Percentiles rank a stretch among this genome's conserved stretches.
These are phyloP conservation scores for Campylomormyrus tamandua DNA, from an alignment of 2,113 vertebrate species.

Conservation along the genomic window DNA sequence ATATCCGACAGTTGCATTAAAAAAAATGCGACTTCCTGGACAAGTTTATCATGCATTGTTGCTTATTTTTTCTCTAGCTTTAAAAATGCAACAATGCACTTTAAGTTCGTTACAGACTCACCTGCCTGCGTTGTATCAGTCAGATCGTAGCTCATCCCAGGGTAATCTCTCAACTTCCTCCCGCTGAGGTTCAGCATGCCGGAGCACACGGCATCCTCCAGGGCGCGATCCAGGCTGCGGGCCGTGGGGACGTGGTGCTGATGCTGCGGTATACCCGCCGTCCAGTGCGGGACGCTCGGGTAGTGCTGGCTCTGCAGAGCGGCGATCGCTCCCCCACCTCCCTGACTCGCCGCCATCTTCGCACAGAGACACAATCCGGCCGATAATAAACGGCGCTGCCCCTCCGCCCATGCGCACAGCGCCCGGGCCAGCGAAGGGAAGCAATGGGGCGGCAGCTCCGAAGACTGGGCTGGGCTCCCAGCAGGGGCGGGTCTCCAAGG, in stretches of 20 bases:
- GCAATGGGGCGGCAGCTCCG: conserved; percentile 44
- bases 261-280: conserved; percentile 64
- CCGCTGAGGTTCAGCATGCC: conserved; percentile 88
- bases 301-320: conserved; percentile 62
- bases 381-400: conserved; percentile 61
- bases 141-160: conserved; percentile 80
- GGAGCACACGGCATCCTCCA: conserved; percentile 87
- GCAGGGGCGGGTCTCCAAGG: conserved; percentile 22
- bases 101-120: conserved; percentile 46
- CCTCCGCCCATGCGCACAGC: conserved; percentile 64
- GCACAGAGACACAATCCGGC: conserved; percentile 58
- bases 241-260: conserved; percentile 69
- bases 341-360: conserved; percentile 87
- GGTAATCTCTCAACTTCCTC: conserved; percentile 88
- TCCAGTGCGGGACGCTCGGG: conserved; percentile 74
- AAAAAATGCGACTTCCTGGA: no score
- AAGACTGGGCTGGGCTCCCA: conserved; percentile 18
- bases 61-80: not conserved
- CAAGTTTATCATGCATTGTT: not conserved
- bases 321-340: conserved; percentile 58
- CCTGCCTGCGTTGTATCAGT: conserved; percentile 92
- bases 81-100: not conserved
- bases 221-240: conserved; percentile 83
- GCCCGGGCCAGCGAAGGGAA: conserved; percentile 26
- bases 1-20: not conserved